Evolutionary conservation across 1,140 invertebrate species (phyloP).

Genomic region (Panulirus ornatus): DNA sequence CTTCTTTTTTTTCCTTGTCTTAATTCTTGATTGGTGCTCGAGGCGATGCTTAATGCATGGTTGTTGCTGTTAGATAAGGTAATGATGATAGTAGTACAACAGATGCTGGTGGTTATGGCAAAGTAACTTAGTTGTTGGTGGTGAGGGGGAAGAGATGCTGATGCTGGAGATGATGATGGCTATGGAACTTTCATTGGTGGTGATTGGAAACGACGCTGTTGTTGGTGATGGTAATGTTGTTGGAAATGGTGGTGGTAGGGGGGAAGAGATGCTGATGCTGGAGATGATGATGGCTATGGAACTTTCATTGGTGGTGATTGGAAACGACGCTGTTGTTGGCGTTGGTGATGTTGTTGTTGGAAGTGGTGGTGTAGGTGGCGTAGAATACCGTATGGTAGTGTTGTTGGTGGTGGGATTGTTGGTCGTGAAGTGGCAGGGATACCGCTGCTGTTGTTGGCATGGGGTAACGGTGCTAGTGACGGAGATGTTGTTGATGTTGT

Average conservation of each 20-base stretch:
- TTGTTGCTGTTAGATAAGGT: too few relatives aligned
- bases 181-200: not conserved
- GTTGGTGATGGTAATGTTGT: not conserved
- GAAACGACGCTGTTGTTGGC: too few relatives aligned
- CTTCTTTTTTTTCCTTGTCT: too few relatives aligned
- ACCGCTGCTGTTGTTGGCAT: not conserved
- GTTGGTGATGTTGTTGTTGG: too few relatives aligned
- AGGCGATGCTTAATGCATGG: too few relatives aligned
- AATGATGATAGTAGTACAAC: too few relatives aligned
- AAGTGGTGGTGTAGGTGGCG: too few relatives aligned
- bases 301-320: too few relatives aligned
- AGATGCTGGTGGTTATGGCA: not conserved
- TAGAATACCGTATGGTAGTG: too few relatives aligned
- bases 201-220: not conserved
- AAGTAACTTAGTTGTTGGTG: not conserved
- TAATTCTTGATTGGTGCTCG: too few relatives aligned
- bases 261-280: not conserved
- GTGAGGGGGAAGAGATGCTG: not conserved
- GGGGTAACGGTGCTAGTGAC: not conserved
- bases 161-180: not conserved
- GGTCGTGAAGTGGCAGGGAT: not conserved
- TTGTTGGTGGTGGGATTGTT: not conserved
- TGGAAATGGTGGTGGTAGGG: not conserved
- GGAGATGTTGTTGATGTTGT: not conserved
- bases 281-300: not conserved